phyloP scores from a whole-genome alignment of 2,888 invertebrate genomes.

The Chalcis sispes region DNA sequence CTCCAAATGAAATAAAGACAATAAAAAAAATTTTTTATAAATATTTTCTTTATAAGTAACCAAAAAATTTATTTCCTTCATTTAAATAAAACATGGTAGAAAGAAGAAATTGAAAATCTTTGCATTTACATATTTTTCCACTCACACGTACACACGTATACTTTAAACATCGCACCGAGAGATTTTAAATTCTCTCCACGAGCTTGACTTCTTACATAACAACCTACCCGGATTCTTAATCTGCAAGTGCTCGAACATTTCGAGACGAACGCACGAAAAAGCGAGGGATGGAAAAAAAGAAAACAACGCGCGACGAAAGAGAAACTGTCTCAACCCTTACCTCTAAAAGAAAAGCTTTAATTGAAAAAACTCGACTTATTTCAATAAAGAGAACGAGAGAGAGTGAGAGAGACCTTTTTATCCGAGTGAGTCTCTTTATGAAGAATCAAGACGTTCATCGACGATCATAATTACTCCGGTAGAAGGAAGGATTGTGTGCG shows the following conservation, averaged over 20 bases:
- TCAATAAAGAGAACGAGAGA: not conserved
- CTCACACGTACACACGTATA: not conserved
- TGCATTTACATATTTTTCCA: conserved; percentile 40
- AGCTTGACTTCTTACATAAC: conserved; percentile 36
- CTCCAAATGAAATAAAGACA: too few relatives aligned
- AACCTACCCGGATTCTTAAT: conserved; percentile 42
- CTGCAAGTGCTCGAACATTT: conserved; percentile 47
- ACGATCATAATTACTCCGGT: conserved; percentile 54
- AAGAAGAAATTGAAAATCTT: conserved; percentile 48
- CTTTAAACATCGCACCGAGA: not conserved
- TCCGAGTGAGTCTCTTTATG: conserved; percentile 45
- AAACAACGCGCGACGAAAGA: not conserved
- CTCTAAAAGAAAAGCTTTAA: conserved; percentile 41
- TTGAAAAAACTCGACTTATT: conserved; percentile 41
- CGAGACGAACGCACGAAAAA: conserved; percentile 6
- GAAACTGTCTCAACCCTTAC: too few relatives aligned
- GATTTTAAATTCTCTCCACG: conserved; percentile 40
- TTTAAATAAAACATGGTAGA: conserved; percentile 21
- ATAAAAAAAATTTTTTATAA: too few relatives aligned
- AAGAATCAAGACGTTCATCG: conserved; percentile 46
- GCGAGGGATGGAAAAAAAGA: conserved; percentile 29
- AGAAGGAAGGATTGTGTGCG: too few relatives aligned
- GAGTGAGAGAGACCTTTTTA: conserved; percentile 28
- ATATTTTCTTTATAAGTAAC: too few relatives aligned
- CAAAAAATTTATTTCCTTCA: too few relatives aligned